Base-by-base conservation (phyloP, 2,888 invertebrate genomes). In the Drosophila robusta region DNA sequence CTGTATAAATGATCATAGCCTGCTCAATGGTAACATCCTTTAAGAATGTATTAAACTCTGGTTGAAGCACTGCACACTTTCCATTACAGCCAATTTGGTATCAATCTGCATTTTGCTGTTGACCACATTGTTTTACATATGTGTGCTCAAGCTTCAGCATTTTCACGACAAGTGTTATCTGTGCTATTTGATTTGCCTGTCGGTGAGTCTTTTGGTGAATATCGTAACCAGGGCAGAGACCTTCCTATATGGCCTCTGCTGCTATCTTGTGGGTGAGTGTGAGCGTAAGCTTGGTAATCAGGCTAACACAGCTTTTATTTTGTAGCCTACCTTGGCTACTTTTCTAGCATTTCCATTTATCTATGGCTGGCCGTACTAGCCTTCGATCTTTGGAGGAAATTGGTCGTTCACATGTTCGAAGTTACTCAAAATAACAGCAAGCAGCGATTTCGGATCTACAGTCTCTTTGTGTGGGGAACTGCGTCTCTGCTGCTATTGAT, bases 351-450 rank as follows among this genome's bases (percentile, higher is more conserved):
- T 91, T 94, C 95, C 32, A 95, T 95, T 77, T 96, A 96, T 93
- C 95, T 96, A 91, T 97, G 96, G 97, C 93, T 96, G 84, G 96
- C 96, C 90, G 95, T 96, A n/a, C 96, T 96, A 94, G 96, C 96
- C 91, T 95, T 96, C 90, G 96, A 96, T 89, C 95, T 96, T 84
- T 96, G 95, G 95, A 95, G 95, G 93, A 84, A 76, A 46, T 70
- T 88, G 12, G 75, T 75, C 11, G 64, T 66, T 1, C 71, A 60
- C 14, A 54, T 22, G 5, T 74, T 70, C 32, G 79, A 75, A 5
- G 45, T 54, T 12, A 51, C 55, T 22, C 75, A 74, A n/a, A 72
- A 58, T 38, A 75, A 72, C 4, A 78, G 75, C 22, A 74, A 71
- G 9, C 86, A 81, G 55, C 78, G 85, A 7, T 90, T 90, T 55